Conservation (phyloP, 1,140 invertebrate species). For the Brachionus calyciflorus region DNA sequence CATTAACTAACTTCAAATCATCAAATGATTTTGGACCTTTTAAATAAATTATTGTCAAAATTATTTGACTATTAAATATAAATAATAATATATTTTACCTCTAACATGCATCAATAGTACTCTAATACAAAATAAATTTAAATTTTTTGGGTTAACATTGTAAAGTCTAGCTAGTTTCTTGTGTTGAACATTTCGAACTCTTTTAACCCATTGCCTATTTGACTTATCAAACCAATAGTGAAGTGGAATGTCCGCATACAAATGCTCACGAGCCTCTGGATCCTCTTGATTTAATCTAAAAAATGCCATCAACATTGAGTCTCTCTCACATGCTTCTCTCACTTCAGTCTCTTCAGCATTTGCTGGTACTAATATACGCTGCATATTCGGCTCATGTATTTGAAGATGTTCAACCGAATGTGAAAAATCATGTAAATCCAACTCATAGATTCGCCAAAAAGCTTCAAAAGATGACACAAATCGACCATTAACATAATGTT, state of each 20-base stretch:
- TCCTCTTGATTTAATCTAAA: background rate
- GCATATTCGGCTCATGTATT: background rate
- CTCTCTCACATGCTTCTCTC: background rate
- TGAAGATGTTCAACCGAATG: background rate
- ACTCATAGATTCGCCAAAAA: background rate
- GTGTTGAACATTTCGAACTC: background rate
- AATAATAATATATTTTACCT: background rate
- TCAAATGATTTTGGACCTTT: background rate
- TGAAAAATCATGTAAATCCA: background rate
- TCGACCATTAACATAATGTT: background rate
- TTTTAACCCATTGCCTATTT: background rate
- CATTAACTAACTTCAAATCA: background rate
- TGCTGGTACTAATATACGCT: slow-evolving; percentile 11
- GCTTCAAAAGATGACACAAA: background rate
- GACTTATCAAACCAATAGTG: background rate
- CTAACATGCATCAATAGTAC: background rate
- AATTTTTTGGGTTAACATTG: background rate
- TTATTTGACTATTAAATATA: background rate
- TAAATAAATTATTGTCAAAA: background rate
- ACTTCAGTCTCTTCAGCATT: background rate
- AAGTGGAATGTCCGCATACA: background rate
- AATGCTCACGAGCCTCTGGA: background rate
- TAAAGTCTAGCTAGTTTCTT: background rate
- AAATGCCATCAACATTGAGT: background rate
- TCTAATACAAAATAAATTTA: background rate